phyloP scores from a whole-genome alignment of 2,888 invertebrate species.

The Megamerina dolium region DNA sequence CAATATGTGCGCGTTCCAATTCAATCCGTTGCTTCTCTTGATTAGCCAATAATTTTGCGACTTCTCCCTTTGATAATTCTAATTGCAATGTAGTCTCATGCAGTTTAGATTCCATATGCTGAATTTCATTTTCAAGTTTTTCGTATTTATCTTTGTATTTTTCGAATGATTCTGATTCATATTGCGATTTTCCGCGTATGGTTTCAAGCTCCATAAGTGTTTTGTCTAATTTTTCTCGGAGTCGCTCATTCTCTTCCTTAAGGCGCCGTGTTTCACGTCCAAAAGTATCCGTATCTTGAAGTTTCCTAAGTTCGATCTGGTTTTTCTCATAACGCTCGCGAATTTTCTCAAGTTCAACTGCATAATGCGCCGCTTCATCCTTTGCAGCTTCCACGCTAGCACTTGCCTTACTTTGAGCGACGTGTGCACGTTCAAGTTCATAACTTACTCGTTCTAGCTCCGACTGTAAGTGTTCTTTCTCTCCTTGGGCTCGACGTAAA shows the following conservation, averaged over 20 bases:
- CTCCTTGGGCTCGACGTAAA: conserved; percentile 71
- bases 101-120: conserved; percentile 68
- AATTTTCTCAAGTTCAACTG: conserved; percentile 83
- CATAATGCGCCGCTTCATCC: conserved; percentile 80
- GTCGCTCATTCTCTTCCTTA: conserved; percentile 73
- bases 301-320: conserved; percentile 72
- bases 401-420: conserved; percentile 78
- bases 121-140: conserved; percentile 66
- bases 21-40: conserved; percentile 78
- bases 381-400: conserved; percentile 81
- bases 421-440: conserved; percentile 79
- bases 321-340: conserved; percentile 85
- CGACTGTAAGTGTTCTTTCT: conserved; percentile 77
- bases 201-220: conserved; percentile 73
- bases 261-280: conserved; percentile 74
- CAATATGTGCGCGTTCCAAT: conserved; percentile 78
- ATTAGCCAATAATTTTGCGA: conserved; percentile 63
- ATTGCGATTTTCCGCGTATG: conserved; percentile 73
- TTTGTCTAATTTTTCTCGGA: conserved; percentile 74
- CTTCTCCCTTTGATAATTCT: conserved; percentile 73
- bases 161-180: conserved; percentile 66
- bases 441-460: conserved; percentile 81
- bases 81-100: conserved; percentile 77
- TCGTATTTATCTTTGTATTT: conserved; percentile 73
- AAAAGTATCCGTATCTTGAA: conserved; percentile 74